These are phyloP conservation scores for Cryptosula pallasiana DNA, from an alignment of 2,888 invertebrate genomes.

Conservation along the genomic window DNA sequence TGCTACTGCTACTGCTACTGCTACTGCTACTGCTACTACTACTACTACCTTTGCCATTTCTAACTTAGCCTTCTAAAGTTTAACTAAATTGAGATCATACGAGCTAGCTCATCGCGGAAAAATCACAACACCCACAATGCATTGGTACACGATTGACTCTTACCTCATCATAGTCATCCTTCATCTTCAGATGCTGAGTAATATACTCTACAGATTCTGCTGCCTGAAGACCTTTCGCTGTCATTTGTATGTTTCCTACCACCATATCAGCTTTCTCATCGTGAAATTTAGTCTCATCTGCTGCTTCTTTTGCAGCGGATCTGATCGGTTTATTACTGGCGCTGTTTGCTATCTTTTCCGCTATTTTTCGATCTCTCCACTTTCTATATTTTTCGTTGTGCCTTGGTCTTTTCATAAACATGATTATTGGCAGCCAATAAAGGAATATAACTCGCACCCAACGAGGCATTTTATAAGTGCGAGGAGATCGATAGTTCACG, in stretches of 20 bases:
- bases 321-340: neutral
- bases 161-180: conserved; percentile 97
- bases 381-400: conserved; percentile 45
- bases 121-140: too few relatives aligned
- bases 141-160: too few relatives aligned
- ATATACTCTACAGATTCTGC: conserved; percentile 98
- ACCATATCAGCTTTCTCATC: neutral
- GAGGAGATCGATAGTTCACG: conserved; percentile 92
- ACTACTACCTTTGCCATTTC: too few relatives aligned
- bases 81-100: too few relatives aligned
- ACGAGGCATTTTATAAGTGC: conserved; percentile 96
- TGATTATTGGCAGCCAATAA: conserved; percentile 81
- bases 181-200: conserved; percentile 92
- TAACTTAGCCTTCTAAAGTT: too few relatives aligned
- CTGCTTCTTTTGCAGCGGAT: neutral
- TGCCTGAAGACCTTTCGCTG: conserved; percentile 60
- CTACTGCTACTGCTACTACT: too few relatives aligned
- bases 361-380: conserved; percentile 15
- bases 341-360: conserved; percentile 26
- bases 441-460: conserved; percentile 94
- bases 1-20: too few relatives aligned
- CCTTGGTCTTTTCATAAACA: conserved; percentile 90
- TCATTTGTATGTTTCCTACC: neutral
- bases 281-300: neutral
- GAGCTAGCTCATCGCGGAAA: too few relatives aligned